Evolutionary conservation across 2,113 vertebrate species (phyloP), one percentile per base, ranked within the genome.

Genomic region (Poeciliopsis occidentalis): DNA sequence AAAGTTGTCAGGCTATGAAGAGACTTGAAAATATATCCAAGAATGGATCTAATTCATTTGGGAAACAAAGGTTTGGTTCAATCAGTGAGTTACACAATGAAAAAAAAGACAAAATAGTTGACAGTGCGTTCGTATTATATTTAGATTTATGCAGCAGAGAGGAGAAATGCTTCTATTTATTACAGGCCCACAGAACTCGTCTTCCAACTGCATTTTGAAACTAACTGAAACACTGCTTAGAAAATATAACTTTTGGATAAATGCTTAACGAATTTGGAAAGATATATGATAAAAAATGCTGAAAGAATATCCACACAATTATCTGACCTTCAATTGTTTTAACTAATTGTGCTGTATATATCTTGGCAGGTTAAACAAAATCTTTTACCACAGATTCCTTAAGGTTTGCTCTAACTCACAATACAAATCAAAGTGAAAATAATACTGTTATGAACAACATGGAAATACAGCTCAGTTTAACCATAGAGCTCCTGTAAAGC

Each of bases 31-130:
- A 60, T 26, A 27, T 29, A 13, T 79, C 67, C 30, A 26, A 60
- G 72, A 73, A 24, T 34, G 22, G 13, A 64, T 73, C 1, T 41
- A 39, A 41, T 32, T 51, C 63, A 29, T 71, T 69, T 64, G 74
- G 88, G 89, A 94, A 94, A 93, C 92, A 94, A 91, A 93, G 90
- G 91, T 91, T 94, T 94, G 93, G 89, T 93, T 88, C 79, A 79
- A 66, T 79, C 73, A 80, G 51, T 82, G 26, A 85, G 70, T 81
- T 64, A 81, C 69, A 87, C 64, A 73, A 29, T 63, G 63, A 47
- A 86, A 69, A 29, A 67, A 54, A 57, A 6, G 22, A 57, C 61
- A 85, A 67, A 68, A 76, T 73, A 76, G 12, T 72, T 67, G 11
- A 82, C 8, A 79, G 12, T 63, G 22, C 60, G 31, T 5, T 82